Evolutionary conservation across 1,140 invertebrate species (phyloP), one percentile per base, ranked within the genome.

Genomic region (Scylla paramamosain): DNA sequence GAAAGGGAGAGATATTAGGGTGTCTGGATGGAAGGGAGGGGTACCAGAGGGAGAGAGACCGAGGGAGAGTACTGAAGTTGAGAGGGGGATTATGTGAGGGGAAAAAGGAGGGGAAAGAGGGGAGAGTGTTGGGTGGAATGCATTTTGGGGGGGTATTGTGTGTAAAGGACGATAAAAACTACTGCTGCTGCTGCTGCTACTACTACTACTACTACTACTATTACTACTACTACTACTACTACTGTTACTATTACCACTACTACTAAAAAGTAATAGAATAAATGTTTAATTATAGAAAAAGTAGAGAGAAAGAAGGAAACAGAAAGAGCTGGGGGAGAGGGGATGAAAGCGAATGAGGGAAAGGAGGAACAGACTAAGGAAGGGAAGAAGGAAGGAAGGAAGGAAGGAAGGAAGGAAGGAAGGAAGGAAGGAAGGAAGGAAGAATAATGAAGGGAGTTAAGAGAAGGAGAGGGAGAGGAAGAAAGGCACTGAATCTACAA

Each of bases 131-230:
- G 39, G 6, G 39, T 39, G 39, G 1, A 2, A 39, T 3, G 52
- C 16, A 59, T 20, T 59, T 59, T 59, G 16, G 2, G 52, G 52
- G 16, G 12, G 2, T 20, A 59, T 4, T 59, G 10, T 88, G 16
- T 7, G 29, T n/a, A 88, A 29, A 88, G 14, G 32, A 88, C 3
- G 31, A 29, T 7, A 39, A 39, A 39, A 39, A 39, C 39, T 86
- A 86, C 84, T 86, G 20, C 84, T 86, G 20, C 84, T 86, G 20
- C 84, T 39, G 20, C 28, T 39, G 10, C 52, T 59, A 59, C 52
- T 39, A 39, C 39, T 86, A 86, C 84, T 86, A 86, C 84, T 86
- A 86, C 84, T 86, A 86, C 84, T 39, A 86, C 28, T 39, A 59
- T 8, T 59, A 59, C 52, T 59, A 59, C 20, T 59, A 59, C 52